phyloP scores from a whole-genome alignment of 2,888 invertebrate species.

The Phymatocera aterrima region DNA sequence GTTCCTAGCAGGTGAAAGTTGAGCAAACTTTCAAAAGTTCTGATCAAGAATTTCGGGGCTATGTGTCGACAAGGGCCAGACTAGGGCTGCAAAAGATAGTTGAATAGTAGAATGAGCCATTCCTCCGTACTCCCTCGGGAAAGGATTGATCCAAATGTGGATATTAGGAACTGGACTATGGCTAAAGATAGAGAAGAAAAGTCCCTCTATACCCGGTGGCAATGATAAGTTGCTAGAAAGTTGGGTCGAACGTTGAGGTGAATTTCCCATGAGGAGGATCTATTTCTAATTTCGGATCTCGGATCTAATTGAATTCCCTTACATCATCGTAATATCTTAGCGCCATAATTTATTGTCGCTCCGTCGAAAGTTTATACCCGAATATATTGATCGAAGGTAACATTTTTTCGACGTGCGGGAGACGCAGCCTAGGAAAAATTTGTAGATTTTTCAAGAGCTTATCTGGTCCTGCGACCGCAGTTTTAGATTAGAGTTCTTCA shows the following conservation, averaged over 20 bases:
- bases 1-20: too few species aligned
- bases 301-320: neutral
- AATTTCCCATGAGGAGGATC: constrained; percentile 14
- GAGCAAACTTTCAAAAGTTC: neutral
- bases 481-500: too few species aligned
- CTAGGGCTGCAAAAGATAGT: neutral
- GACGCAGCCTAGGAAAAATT: too few species aligned
- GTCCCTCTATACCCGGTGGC: neutral
- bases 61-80: neutral
- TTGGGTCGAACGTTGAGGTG: constrained; percentile 1
- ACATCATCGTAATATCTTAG: neutral
- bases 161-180: constrained; percentile 1
- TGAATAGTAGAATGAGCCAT: constrained; percentile 4
- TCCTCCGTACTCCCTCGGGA: neutral
- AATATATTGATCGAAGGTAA: too few species aligned
- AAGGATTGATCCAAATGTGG: neutral
- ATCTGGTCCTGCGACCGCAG: too few species aligned
- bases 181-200: neutral
- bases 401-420: too few species aligned
- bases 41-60: neutral
- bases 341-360: neutral
- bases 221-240: neutral
- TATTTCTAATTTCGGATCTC: constrained; percentile 16
- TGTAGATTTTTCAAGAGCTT: too few species aligned
- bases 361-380: too few species aligned